Evolutionary conservation across 2,113 vertebrate species (phyloP).

Genomic region (Sorex araneus): DNA sequence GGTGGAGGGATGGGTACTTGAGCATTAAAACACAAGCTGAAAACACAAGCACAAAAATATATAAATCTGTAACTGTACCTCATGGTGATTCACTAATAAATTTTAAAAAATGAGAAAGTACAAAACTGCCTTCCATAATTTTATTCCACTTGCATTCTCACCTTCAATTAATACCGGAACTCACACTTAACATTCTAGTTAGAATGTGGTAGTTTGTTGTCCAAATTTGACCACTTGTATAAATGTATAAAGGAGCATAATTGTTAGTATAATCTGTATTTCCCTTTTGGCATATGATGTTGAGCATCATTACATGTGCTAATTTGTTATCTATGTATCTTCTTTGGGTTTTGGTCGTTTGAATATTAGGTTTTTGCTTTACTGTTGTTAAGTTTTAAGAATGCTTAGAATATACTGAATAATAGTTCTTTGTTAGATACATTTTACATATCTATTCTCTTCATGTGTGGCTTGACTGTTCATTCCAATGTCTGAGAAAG

Average conservation of each 20-base stretch:
- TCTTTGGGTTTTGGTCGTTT: background rate
- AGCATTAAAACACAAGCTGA: no score
- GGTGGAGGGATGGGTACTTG: no score
- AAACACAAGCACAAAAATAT: no score
- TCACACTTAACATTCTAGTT: background rate
- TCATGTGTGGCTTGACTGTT: background rate
- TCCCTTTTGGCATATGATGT: background rate
- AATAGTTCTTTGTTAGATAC: background rate
- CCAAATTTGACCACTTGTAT: background rate
- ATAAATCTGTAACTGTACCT: no score
- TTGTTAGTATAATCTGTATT: background rate
- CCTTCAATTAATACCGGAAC: background rate
- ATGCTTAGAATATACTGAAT: background rate
- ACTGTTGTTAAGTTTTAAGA: conserved; percentile 8
- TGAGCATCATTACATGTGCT: background rate
- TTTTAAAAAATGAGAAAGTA: no score
- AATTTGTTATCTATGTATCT: background rate
- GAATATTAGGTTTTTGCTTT: background rate
- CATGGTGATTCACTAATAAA: no score
- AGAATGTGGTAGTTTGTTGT: background rate
- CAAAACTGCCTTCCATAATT: background rate
- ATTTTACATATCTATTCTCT: conserved; percentile 12
- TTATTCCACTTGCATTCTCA: background rate
- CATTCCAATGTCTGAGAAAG: background rate
- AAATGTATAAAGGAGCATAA: background rate